Base-by-base conservation (phyloP, 2,797 vertebrate species). In the Enoplosus armatus region DNA sequence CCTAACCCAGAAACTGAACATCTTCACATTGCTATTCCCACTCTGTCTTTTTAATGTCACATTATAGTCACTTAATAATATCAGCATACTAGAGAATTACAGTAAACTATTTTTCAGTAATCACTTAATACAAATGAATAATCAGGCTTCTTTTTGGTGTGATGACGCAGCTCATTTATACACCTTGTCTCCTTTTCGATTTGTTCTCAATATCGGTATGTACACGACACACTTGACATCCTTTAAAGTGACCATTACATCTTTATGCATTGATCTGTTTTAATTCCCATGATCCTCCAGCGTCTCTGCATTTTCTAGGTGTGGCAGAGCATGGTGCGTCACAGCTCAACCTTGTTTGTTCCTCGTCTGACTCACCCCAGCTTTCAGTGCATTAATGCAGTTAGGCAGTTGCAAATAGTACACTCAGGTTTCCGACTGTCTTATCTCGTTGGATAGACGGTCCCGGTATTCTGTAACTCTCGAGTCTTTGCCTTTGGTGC, bases 341-440 rank as follows among this genome's bases (percentile, higher is more conserved):
- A 94, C 78, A 77, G 65, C 87, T 86, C 82, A 89, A 76, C 84
- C 86, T 87, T 85, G 85, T 90, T 93, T 87, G 88, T 82, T 82
- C 82, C 77, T 77, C 3, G 72, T 87, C 85, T 93, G 93, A 94
- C 87, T 93, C 93, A 94, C 80, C 72, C 65, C 63, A 63, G 84
- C 83, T 80, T 88, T 85, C 83, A 84, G 80, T 70, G 75, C 75
- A 80, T 88, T 82, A 74, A 85, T 81, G 80, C 82, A 74, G 79
- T 76, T 73, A 76, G 45, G 62, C 73, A 83, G 66, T 74, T 50
- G 70, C 61, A 71, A 84, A 88, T 31, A 55, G 72, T 72, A 41
- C 65, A 58, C 63, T 78, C 74, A 29, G 67, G 61, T 89, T 88
- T 72, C 70, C 20, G n/a, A 31, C 56, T 20, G 24, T 47, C 45